Evolutionary conservation across 1,140 invertebrate genomes (phyloP), one percentile per base, ranked within the genome.

Genomic region (Rhizoglyphus robini): DNA sequence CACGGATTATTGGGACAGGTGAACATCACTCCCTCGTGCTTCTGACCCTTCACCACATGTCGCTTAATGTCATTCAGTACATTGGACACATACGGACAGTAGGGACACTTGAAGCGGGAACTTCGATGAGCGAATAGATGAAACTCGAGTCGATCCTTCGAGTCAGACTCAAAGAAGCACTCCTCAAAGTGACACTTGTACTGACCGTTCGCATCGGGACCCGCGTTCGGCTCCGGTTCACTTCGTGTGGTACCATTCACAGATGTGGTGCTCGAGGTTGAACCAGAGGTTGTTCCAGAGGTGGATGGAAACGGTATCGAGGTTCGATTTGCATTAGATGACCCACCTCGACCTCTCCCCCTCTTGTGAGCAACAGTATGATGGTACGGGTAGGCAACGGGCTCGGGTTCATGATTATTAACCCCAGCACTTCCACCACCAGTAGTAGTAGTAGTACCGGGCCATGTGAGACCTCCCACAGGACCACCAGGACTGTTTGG

Each of bases 31-130:
- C 54, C 54, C n/a, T 30, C 20, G 32, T 58, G 54, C 30, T 58
- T 58, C 20, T 58, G 54, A 58, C 29, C 32, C 29, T 58, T 58
- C 54, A 27, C 15, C 18, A 58, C 30, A 30, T 58, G 54, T 58
- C 54, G 20, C 13, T 30, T 13, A 8, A 58, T 58, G 30, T 58
- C 54, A 30, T 27, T 30, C n/a, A 58, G 30, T 27, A 58, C 54
- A 58, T 58, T 58, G 5, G 20, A 20, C 5, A 58, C 54, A 20
- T 25, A 58, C 13, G 54, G 54, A 30, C 54, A 58, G 32, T 25
- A 58, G 3, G 54, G 54, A 58, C 54, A 58, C 20, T 30, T 20
- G 32, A 27, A 58, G 11, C 30, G 20, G 18, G 54, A 58, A 30
- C 32, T 58, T 20, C 29, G 20, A 20, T 58, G 54, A 8, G 54